phyloP scores from a whole-genome alignment of 2,113 vertebrate genomes.

The Pagrus major region DNA sequence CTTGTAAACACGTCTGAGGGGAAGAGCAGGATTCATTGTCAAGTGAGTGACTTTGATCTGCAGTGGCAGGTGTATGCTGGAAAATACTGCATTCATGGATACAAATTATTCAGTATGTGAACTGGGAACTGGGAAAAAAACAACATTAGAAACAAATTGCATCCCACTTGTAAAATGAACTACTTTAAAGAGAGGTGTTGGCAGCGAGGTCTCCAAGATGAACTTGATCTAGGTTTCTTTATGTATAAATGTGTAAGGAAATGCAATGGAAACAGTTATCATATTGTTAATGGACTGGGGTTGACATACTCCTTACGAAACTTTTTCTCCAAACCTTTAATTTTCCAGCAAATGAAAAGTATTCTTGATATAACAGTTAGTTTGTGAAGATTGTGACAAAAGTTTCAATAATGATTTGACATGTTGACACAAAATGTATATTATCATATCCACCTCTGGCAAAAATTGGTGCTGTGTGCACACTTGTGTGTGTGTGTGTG shows the following conservation, averaged over 20 bases:
- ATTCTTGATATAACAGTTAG: neutral
- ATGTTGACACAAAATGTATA: slow-evolving; percentile 14
- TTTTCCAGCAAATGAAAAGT: neutral
- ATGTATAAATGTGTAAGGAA: neutral
- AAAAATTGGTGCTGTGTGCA: neutral
- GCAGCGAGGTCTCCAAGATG: neutral
- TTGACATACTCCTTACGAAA: neutral
- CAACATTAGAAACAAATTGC: neutral
- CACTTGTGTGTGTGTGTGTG: slow-evolving; percentile 39
- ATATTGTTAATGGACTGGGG: neutral
- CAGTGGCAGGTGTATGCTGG: neutral
- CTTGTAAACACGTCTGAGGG: slow-evolving; percentile 15
- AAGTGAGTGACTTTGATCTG: slow-evolving; percentile 13
- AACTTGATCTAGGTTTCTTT: neutral
- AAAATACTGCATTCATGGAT: neutral
- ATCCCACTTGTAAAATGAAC: neutral
- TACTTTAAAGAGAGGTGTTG: neutral
- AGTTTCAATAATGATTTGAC: neutral
- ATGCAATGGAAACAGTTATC: neutral
- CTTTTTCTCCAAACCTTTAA: neutral
- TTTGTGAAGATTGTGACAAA: neutral
- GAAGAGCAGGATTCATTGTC: slow-evolving; percentile 32
- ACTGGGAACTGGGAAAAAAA: too few species aligned
- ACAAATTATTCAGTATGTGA: neutral
- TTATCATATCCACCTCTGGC: slow-evolving; percentile 8